These are phyloP conservation scores for Drosophila hydei DNA, from an alignment of 1,140 invertebrate genomes.

Conservation along the genomic window DNA sequence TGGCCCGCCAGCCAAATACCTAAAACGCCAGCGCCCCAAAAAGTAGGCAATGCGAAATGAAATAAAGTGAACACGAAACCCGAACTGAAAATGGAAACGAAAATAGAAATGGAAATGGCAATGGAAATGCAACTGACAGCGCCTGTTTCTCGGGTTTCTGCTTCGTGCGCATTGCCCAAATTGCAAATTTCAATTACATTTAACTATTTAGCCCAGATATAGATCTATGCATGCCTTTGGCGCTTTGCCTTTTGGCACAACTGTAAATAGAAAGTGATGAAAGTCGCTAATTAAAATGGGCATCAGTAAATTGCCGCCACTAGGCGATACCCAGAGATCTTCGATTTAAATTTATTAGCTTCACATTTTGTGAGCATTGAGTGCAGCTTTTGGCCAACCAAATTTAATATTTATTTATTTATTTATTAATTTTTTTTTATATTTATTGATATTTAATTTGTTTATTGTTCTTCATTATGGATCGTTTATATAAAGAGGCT, in stretches of 20 bases:
- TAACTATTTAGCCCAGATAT: not conserved
- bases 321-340: no score
- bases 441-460: no score
- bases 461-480: no score
- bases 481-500: no score
- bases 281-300: no score
- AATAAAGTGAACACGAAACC: conserved; percentile 3
- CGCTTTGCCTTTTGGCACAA: no score
- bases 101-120: not conserved
- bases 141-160: not conserved
- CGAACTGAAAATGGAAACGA: not conserved
- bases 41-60: conserved; percentile 22
- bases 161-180: not conserved
- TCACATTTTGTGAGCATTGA: no score
- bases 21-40: not conserved
- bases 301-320: no score
- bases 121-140: not conserved
- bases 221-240: not conserved
- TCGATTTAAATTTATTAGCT: no score
- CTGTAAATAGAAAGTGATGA: not conserved
- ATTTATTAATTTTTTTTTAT: no score
- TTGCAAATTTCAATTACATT: not conserved
- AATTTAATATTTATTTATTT: no score
- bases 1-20: conserved; percentile 11
- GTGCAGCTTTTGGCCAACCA: no score